Evolutionary conservation across 2,797 vertebrate species (phyloP).

Genomic region (Tarsius wallacei): DNA sequence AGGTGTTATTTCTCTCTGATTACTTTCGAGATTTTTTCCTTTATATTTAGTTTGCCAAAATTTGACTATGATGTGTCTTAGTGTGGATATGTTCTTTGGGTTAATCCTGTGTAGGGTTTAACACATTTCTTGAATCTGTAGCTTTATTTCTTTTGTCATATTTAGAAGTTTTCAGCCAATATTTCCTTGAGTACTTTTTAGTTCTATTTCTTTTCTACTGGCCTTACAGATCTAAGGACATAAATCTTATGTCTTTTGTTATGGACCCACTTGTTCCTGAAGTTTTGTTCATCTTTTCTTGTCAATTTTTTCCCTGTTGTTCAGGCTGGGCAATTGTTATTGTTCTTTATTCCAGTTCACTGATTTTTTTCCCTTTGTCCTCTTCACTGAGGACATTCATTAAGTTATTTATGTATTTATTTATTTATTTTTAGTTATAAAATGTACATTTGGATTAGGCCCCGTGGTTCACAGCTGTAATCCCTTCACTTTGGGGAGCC

Average conservation of each 20-base stretch:
- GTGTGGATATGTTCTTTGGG: not conserved
- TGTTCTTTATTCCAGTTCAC: not conserved
- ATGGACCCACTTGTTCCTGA: not conserved
- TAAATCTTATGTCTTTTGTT: not conserved
- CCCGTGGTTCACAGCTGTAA: too few relatives aligned
- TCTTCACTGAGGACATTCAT: not conserved
- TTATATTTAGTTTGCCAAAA: not conserved
- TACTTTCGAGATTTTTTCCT: not conserved
- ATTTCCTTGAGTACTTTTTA: not conserved
- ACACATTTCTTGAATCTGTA: not conserved
- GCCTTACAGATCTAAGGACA: not conserved
- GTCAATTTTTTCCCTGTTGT: conserved; percentile 10
- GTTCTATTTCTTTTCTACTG: not conserved
- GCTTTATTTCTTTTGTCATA: not conserved
- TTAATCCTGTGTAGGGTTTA: not conserved
- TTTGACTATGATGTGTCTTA: not conserved
- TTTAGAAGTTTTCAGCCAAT: not conserved
- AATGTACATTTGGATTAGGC: not conserved
- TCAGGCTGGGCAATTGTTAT: not conserved
- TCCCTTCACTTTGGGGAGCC: too few relatives aligned
- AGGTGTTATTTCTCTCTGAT: not conserved
- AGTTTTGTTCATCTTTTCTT: not conserved
- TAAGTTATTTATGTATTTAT: not conserved
- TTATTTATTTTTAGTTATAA: not conserved
- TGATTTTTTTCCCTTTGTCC: not conserved